These are phyloP conservation scores for Meleagris gallopavo DNA, from an alignment of 2,113 vertebrate genomes.

Conservation along the genomic window DNA sequence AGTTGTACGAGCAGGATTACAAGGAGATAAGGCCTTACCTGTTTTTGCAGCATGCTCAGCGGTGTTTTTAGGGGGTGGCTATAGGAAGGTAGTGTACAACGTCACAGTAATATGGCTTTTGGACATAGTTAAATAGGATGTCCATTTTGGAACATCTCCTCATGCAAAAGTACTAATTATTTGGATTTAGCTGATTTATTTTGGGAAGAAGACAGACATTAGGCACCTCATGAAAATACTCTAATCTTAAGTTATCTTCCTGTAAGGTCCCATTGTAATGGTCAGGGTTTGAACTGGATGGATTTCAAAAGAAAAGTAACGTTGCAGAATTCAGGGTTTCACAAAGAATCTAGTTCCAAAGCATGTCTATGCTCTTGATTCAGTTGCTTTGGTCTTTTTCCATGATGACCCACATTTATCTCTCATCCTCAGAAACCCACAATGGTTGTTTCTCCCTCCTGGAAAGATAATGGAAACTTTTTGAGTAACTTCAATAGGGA, in stretches of 20 bases:
- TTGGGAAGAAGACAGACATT: not conserved
- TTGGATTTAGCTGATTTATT: not conserved
- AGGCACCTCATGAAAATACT: not conserved
- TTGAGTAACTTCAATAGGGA: not conserved
- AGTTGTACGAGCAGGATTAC: not conserved
- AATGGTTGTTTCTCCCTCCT: not conserved
- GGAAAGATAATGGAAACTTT: not conserved
- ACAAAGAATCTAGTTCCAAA: not conserved
- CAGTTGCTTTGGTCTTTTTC: conserved; percentile 8
- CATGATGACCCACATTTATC: not conserved
- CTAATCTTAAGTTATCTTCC: not conserved
- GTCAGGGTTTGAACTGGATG: not conserved
- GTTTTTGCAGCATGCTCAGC: not conserved
- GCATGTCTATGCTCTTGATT: not conserved
- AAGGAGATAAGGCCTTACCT: not conserved
- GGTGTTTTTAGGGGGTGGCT: not conserved
- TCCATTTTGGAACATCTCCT: not conserved
- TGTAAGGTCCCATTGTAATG: not conserved
- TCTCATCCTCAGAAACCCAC: not conserved
- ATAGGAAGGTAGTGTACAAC: not conserved
- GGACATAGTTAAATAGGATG: not conserved
- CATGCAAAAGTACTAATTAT: not conserved
- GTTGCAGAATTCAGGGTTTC: not conserved
- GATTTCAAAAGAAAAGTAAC: not conserved
- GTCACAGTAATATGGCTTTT: not conserved